These are phyloP conservation scores for Manis crassicaudata DNA, from an alignment of 2,797 vertebrate genomes.

Conservation along the genomic window DNA sequence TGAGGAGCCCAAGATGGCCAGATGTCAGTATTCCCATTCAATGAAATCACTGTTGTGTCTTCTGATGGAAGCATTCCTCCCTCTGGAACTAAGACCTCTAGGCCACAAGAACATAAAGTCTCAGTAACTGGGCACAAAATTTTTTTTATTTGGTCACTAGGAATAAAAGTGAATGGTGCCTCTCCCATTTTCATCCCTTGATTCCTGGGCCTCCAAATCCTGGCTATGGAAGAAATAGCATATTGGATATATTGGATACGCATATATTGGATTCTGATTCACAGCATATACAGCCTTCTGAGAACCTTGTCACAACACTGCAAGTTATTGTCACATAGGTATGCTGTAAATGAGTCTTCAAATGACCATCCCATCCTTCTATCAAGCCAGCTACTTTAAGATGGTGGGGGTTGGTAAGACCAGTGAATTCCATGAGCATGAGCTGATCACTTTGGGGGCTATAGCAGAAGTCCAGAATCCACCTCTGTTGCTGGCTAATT, in stretches of 20 bases:
- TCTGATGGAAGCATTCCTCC: not conserved
- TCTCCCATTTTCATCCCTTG: not conserved
- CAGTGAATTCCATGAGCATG: not conserved
- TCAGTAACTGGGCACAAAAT: too few relatives aligned
- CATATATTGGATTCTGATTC: not conserved
- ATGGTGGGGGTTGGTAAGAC: too few relatives aligned
- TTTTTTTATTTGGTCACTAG: not conserved
- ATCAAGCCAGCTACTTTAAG: not conserved
- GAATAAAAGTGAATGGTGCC: not conserved
- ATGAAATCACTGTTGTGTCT: not conserved
- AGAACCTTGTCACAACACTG: not conserved
- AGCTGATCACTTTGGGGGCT: not conserved
- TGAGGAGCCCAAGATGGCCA: not conserved
- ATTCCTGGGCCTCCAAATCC: not conserved
- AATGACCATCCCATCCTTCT: not conserved
- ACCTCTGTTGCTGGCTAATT: not conserved
- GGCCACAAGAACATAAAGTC: not conserved
- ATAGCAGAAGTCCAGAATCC: not conserved
- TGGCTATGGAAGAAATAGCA: not conserved
- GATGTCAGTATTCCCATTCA: not conserved
- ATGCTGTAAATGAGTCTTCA: not conserved
- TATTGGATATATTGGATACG: too few relatives aligned
- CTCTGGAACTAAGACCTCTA: not conserved
- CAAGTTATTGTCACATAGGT: not conserved
- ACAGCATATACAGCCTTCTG: not conserved